Base-by-base conservation (phyloP, 2,797 vertebrate genomes). In the Centropyge bicolor region DNA sequence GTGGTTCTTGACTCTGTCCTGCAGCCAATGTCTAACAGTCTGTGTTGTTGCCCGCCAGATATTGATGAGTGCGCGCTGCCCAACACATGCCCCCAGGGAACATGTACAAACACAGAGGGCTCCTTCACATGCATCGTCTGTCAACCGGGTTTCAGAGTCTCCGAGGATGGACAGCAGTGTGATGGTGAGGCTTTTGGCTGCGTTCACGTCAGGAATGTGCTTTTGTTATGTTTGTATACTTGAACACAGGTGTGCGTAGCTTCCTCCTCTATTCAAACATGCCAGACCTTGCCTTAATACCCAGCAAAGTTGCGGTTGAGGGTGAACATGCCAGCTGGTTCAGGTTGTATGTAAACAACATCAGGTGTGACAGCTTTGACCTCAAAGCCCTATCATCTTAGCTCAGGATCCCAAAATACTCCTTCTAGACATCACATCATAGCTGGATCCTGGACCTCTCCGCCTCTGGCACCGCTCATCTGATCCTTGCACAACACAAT, bases 61-160 rank as follows among this genome's bases (percentile, higher is more conserved):
- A 91, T 95, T 46, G 89, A 96, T 76, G 95, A 95, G 88, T 95
- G 95, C 65, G 78, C 84, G 16, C 76, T 86, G 88, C 85, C 91
- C 63, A 79, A 14, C 85, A 88, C 90, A 40, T 98, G 97, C 84
- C 95, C 95, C 16, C 84, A 80, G 0, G 95, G 95, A 90, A 95
- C 95, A 73, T 98, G 97, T 84, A 93, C 94, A 79, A 97, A 97
- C 89, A 96, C 94, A 0, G 88, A 95, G 13, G 96, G 97, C 73
- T 97, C 96, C 66, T 98, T 95, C 78, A 91, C 91, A 64, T 98
- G 97, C 66, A 74, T 89, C 38, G 51, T 84, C 84, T 98, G 96
- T 75, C 89, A 93, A 3, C 67, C 92, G 0, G 96, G 97, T 76
- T 97, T 96, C 59, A 65, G 84, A 35, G 59, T 95, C 76, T 96